Evolutionary conservation across 2,888 invertebrate genomes (phyloP).

Genomic region (Drosophila antonietae): DNA sequence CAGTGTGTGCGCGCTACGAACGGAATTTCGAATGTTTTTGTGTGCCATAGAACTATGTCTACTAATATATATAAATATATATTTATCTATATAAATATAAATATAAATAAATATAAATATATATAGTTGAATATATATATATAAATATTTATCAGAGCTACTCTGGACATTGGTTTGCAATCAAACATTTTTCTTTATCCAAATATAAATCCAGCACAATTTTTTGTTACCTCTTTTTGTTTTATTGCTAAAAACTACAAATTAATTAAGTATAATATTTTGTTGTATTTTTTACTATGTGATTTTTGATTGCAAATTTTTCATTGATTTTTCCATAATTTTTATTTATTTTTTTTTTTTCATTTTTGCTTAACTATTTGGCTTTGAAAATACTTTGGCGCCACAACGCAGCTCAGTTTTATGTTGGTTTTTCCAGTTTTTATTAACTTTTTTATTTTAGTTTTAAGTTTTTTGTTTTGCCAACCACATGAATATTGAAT

Average conservation of each 20-base stretch:
- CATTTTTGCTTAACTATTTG: conserved; percentile 79
- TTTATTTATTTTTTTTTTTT: background rate
- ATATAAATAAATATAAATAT: background rate
- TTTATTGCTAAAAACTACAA: conserved; percentile 41
- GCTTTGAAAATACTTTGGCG: conserved; percentile 80
- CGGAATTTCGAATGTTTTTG: conserved; percentile 74
- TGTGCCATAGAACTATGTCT: conserved; percentile 46
- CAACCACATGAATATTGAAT: conserved; percentile 51
- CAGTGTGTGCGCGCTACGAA: conserved; percentile 46
- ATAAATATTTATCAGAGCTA: conserved; percentile 5
- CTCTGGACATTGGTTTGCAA: background rate
- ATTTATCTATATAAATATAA: conserved; percentile 6
- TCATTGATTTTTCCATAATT: conserved; percentile 20
- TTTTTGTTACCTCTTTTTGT: conserved; percentile 4
- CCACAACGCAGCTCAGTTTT: conserved; percentile 66
- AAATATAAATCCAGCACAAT: conserved; percentile 4
- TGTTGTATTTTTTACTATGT: conserved; percentile 33
- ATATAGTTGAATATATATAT: background rate
- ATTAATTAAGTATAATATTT: conserved; percentile 46
- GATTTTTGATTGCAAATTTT: conserved; percentile 29
- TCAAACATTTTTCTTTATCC: background rate
- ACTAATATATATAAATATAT: conserved; percentile 23
- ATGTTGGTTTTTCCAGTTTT: conserved; percentile 25
- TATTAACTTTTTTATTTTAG: conserved; percentile 5
- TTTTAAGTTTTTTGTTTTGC: conserved; percentile 35